Conservation (phyloP, 2,888 invertebrate species). For the Penaeus monodon region DNA sequence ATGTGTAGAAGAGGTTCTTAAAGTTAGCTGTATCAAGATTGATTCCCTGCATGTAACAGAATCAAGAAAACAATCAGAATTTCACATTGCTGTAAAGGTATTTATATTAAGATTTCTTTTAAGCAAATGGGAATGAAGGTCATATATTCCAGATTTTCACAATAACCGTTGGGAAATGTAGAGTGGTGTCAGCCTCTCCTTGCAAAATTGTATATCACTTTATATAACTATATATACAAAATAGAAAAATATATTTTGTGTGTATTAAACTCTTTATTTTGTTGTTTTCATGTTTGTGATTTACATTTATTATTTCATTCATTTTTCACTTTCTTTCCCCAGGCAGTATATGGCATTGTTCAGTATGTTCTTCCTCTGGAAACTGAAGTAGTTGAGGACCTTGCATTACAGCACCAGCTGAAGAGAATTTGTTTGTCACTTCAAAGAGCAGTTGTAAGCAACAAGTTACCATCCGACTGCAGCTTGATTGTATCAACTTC, state of each 20-base stretch:
- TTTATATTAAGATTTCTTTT: neutral
- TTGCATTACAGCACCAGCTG: neutral
- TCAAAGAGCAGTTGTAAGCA: neutral
- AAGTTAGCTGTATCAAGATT: neutral
- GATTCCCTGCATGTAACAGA: neutral
- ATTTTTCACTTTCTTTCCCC: neutral
- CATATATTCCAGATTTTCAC: neutral
- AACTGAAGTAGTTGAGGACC: neutral
- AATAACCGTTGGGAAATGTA: neutral
- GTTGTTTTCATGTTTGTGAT: neutral
- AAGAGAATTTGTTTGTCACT: neutral
- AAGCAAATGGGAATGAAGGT: neutral
- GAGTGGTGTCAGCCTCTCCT: neutral
- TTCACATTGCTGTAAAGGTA: constrained; percentile 23
- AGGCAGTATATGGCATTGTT: constrained; percentile 21
- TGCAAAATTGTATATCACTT: too few relatives aligned
- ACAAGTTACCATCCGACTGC: constrained; percentile 25
- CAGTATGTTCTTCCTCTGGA: constrained; percentile 7
- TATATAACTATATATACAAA: too few relatives aligned
- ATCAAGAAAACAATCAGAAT: neutral
- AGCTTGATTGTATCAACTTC: constrained; percentile 10
- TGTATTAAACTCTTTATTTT: neutral
- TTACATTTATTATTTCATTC: neutral
- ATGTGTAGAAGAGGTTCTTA: constrained; percentile 6
- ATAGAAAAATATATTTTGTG: neutral